Evolutionary conservation across 2,797 vertebrate genomes (phyloP).

Genomic region (Tokudaia muenninki): DNA sequence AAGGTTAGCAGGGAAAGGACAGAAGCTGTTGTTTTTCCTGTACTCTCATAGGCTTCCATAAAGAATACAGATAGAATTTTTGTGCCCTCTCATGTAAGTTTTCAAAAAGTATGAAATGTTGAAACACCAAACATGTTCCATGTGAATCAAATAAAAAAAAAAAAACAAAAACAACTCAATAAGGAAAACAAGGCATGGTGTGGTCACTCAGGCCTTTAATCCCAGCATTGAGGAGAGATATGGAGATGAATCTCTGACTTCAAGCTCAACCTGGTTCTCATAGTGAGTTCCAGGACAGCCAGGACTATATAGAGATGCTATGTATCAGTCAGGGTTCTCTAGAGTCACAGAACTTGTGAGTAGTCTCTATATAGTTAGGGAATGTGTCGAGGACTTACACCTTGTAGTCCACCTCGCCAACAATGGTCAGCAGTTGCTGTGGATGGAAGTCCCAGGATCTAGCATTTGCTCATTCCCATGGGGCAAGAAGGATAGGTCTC

Average conservation of each 20-base stretch:
- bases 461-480: too few relatives aligned
- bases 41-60: accelerated
- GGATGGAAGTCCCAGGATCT: too few relatives aligned
- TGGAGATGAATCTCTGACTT: not conserved
- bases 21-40: accelerated
- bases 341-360: too few relatives aligned
- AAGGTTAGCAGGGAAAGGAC: not conserved
- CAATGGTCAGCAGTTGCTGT: too few relatives aligned
- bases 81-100: not conserved
- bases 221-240: not conserved
- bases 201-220: not conserved
- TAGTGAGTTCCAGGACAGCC: not conserved
- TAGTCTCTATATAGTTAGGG: too few relatives aligned
- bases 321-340: too few relatives aligned
- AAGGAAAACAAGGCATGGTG: accelerated
- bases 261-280: not conserved
- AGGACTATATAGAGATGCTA: not conserved
- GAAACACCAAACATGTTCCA: not conserved
- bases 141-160: too few relatives aligned
- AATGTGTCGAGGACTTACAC: too few relatives aligned
- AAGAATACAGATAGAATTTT: accelerated
- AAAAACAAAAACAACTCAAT: too few relatives aligned
- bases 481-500: too few relatives aligned
- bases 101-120: not conserved
- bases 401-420: too few relatives aligned